A percentile compares a stretch with the other conserved stretches of the same genome.
These are phyloP conservation scores for Apamea crenata DNA, from an alignment of 2,888 invertebrate species.

Conservation along the genomic window DNA sequence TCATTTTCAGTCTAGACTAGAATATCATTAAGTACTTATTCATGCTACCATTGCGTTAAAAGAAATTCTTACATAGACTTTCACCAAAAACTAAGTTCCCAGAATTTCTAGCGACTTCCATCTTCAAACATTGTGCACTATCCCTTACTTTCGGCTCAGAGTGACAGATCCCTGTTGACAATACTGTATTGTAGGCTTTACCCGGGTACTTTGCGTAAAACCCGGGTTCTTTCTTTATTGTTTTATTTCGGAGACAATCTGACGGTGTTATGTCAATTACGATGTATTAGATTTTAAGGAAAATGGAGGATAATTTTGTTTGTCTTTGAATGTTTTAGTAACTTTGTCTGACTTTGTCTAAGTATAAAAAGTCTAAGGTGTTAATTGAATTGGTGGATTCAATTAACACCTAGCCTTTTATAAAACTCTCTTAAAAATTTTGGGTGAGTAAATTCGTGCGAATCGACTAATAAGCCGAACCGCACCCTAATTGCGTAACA, in stretches of 20 bases:
- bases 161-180: constrained; percentile 61
- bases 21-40: constrained; percentile 21
- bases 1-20: constrained; percentile 29
- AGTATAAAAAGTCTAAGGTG: neutral
- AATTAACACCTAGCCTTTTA: too few relatives aligned
- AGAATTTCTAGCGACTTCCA: constrained; percentile 5
- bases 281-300: neutral
- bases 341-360: neutral
- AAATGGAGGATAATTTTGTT: neutral
- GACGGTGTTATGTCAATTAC: constrained; percentile 49
- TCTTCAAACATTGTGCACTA: constrained; percentile 23
- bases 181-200: constrained; percentile 54
- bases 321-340: neutral
- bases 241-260: constrained; percentile 49
- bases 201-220: constrained; percentile 34
- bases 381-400: neutral
- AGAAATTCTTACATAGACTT: constrained; percentile 1
- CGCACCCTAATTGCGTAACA: too few relatives aligned
- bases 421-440: too few relatives aligned
- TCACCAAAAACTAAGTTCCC: neutral
- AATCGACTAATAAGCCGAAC: too few relatives aligned
- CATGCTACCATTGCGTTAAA: neutral
- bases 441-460: too few relatives aligned
- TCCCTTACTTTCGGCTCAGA: constrained; percentile 45
- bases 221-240: constrained; percentile 40